These are phyloP conservation scores for Papilio polytes DNA, from an alignment of 1,140 invertebrate genomes.

Conservation along the genomic window DNA sequence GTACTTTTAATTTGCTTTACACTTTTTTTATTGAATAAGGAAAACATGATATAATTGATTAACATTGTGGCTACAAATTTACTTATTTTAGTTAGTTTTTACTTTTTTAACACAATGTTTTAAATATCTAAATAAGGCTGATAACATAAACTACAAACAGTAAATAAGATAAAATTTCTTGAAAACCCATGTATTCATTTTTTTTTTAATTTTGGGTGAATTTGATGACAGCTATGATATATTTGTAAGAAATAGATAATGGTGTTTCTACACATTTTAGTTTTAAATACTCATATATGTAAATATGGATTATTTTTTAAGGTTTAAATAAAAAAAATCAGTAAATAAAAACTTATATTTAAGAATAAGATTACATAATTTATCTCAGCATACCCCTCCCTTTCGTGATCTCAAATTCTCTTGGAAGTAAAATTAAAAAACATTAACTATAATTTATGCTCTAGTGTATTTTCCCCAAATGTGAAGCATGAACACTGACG, in stretches of 20 bases:
- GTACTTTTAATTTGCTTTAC: not conserved
- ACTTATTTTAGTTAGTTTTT: not conserved
- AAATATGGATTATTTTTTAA: slow-evolving; percentile 28
- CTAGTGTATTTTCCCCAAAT: slow-evolving; percentile 99
- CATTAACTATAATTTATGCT: slow-evolving; percentile 85
- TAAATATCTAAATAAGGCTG: slow-evolving; percentile 69
- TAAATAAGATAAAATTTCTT: not conserved
- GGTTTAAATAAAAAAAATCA: slow-evolving; percentile 31
- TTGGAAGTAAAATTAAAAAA: slow-evolving; percentile 37
- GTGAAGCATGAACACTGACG: slow-evolving; percentile 99
- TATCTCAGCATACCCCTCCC: slow-evolving; percentile 49
- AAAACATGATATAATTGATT: not conserved
- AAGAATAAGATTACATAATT: slow-evolving; percentile 58
- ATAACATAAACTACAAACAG: slow-evolving; percentile 59
- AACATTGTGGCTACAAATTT: slow-evolving; percentile 14
- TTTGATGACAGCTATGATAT: not conserved
- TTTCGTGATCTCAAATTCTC: slow-evolving; percentile 42
- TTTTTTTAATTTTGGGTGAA: not conserved
- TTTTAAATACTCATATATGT: slow-evolving; percentile 9
- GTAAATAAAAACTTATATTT: slow-evolving; percentile 53
- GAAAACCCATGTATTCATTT: not conserved
- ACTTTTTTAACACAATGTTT: slow-evolving; percentile 41
- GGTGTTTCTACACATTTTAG: not conserved
- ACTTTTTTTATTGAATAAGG: not conserved
- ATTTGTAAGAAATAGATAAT: not conserved